These are phyloP conservation scores for Muscidifurax raptorellus DNA, from an alignment of 1,140 invertebrate genomes.

Conservation along the genomic window DNA sequence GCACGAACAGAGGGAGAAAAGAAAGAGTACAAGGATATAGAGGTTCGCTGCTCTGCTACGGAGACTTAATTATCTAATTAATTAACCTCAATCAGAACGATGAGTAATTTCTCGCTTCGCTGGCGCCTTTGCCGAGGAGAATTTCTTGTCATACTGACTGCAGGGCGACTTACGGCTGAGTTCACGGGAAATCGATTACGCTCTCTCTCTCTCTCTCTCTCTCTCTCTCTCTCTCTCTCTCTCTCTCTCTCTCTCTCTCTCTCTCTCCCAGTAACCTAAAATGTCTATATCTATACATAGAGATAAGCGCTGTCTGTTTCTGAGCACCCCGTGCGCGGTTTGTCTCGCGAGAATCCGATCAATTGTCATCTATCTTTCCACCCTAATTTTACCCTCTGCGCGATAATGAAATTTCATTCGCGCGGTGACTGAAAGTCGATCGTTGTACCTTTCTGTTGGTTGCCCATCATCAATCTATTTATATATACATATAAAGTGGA, in stretches of 20 bases:
- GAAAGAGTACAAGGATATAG: not conserved
- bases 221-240: slow-evolving; percentile 13
- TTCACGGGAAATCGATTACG: slow-evolving; percentile 75
- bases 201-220: slow-evolving; percentile 60
- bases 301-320: not conserved
- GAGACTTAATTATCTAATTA: slow-evolving; percentile 77
- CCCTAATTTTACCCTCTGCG: slow-evolving; percentile 7
- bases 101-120: slow-evolving; percentile 76
- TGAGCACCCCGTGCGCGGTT: not conserved
- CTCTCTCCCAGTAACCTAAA: not conserved
- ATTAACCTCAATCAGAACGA: slow-evolving; percentile 77
- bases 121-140: slow-evolving; percentile 73
- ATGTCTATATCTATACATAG: not conserved
- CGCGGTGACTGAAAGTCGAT: slow-evolving; percentile 51
- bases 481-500: not conserved
- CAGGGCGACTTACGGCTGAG: slow-evolving; percentile 73
- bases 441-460: not conserved
- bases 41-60: slow-evolving; percentile 54
- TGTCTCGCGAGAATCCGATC: slow-evolving; percentile 40
- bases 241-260: slow-evolving; percentile 43
- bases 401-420: slow-evolving; percentile 53
- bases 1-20: not conserved
- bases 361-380: slow-evolving; percentile 48
- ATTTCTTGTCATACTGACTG: slow-evolving; percentile 75
- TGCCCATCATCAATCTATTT: no score